These are phyloP conservation scores for Drosophila putrida DNA, from an alignment of 2,888 invertebrate species.

Conservation along the genomic window DNA sequence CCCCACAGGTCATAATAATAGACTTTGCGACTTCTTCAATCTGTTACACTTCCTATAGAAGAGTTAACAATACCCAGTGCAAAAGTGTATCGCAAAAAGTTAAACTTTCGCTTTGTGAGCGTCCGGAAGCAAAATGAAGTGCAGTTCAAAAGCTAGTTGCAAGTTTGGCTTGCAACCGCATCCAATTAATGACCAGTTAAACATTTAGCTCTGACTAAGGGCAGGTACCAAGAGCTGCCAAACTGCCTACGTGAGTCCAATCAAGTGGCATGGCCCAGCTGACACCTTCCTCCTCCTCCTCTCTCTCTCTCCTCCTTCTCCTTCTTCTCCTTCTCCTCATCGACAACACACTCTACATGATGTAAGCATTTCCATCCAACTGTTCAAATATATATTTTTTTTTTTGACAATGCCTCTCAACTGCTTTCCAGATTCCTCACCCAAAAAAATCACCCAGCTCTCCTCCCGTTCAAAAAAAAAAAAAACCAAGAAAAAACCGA, in stretches of 20 bases:
- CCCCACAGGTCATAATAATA: too few relatives aligned
- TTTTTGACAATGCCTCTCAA: conserved; percentile 34
- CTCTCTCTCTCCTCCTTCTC: background rate
- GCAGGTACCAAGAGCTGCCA: conserved; percentile 29
- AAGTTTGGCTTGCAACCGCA: conserved; percentile 38
- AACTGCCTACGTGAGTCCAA: conserved; percentile 66
- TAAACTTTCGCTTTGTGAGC: conserved; percentile 29
- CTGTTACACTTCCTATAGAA: background rate
- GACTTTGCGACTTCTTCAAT: too few relatives aligned
- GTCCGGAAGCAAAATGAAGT: conserved; percentile 49
- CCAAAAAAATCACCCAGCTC: conserved; percentile 15
- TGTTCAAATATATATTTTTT: conserved; percentile 33
- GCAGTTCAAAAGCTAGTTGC: conserved; percentile 29
- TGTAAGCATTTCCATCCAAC: conserved; percentile 53
- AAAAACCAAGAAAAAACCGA: conserved; percentile 18
- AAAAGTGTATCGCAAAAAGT: conserved; percentile 2
- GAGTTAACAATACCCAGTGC: background rate
- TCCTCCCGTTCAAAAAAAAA: conserved; percentile 1
- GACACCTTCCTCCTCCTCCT: conserved; percentile 43
- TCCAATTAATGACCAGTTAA: conserved; percentile 61
- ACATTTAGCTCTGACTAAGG: conserved; percentile 53
- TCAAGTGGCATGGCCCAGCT: conserved; percentile 46
- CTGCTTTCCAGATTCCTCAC: conserved; percentile 41
- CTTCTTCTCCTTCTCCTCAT: background rate
- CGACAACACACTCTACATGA: conserved; percentile 19